Conservation (phyloP, 1,140 invertebrate species). For the Drosophila tani region DNA sequence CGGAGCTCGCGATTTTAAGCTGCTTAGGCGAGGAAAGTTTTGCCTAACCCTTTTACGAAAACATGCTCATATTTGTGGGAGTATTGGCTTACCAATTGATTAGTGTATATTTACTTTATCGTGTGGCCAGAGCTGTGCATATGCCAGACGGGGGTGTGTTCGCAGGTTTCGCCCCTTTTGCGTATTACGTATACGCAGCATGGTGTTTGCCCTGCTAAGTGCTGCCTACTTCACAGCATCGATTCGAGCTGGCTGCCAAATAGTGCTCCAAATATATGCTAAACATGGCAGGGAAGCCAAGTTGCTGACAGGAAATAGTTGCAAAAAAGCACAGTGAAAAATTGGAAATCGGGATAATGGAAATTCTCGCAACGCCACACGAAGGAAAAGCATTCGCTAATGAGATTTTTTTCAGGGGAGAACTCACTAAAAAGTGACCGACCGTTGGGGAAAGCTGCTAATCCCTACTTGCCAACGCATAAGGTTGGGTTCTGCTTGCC, state of each 20-base stretch:
- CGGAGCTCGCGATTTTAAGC: conserved; percentile 1
- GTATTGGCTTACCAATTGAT: conserved; percentile 53
- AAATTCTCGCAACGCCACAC: conserved; percentile 5
- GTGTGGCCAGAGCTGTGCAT: conserved; percentile 9
- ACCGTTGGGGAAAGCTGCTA: not conserved
- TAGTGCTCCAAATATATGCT: conserved; percentile 19
- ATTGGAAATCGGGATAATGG: conserved; percentile 18
- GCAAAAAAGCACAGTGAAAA: not conserved
- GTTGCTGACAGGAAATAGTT: not conserved
- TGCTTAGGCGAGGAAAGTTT: conserved; percentile 20
- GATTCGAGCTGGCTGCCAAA: conserved; percentile 7
- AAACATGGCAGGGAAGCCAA: conserved; percentile 1
- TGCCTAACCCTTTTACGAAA: conserved; percentile 30
- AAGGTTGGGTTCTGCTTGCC: not conserved
- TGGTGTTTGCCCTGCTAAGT: conserved; percentile 37
- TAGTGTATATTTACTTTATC: conserved; percentile 38
- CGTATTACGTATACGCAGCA: conserved; percentile 51
- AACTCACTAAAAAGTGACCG: not conserved
- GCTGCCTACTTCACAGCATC: conserved; percentile 44
- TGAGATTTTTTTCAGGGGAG: too few relatives aligned
- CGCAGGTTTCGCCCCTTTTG: not conserved
- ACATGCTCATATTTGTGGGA: conserved; percentile 29
- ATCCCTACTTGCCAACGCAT: too few relatives aligned
- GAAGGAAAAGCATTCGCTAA: conserved; percentile 3
- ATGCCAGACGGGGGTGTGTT: conserved; percentile 32